Evolutionary conservation across 1,140 invertebrate genomes (phyloP).

Genomic region (Heliconius nattereri): DNA sequence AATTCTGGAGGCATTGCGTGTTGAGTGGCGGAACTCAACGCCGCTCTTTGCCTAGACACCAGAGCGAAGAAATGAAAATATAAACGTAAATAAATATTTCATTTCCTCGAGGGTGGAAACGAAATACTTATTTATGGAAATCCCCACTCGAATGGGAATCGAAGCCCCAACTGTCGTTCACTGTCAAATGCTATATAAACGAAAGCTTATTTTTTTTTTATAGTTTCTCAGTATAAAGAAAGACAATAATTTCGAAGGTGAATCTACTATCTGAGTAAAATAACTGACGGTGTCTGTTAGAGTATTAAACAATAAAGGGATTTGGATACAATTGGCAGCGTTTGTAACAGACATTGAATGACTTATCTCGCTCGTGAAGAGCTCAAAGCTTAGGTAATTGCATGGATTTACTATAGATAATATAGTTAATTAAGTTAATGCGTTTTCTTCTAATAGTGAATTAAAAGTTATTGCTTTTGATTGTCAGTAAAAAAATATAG

Average conservation of each 20-base stretch:
- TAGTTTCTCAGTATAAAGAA: background rate
- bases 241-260: background rate
- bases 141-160: too few species aligned
- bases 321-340: background rate
- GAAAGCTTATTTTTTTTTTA: background rate
- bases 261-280: background rate
- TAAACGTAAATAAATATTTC: too few species aligned
- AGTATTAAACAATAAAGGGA: constrained; percentile 4
- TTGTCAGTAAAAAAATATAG: too few species aligned
- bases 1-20: too few species aligned
- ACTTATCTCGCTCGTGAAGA: background rate
- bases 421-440: background rate
- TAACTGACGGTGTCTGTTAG: background rate
- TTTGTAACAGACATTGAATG: background rate
- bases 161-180: too few species aligned
- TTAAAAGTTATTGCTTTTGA: too few species aligned
- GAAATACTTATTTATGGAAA: too few species aligned
- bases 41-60: too few species aligned
- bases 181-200: too few species aligned
- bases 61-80: too few species aligned
- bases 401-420: background rate
- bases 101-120: too few species aligned
- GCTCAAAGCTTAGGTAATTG: background rate
- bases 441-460: background rate
- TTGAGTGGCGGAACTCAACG: too few species aligned